Percentiles rank a stretch among this genome's conserved stretches.
phyloP scores from a whole-genome alignment of 53 echinoderm and acorn worm genomes.

The Antedon mediterranea region DNA sequence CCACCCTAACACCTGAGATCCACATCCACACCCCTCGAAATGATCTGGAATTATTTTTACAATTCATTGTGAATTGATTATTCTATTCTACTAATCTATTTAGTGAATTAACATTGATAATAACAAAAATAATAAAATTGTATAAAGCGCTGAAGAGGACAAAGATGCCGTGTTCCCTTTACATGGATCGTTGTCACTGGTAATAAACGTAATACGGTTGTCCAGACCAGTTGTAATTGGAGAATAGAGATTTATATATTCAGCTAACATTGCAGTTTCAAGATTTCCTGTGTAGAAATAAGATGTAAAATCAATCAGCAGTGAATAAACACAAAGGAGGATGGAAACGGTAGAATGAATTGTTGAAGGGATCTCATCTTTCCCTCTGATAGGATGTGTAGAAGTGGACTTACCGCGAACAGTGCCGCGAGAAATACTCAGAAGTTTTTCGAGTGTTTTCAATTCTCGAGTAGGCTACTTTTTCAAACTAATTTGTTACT shows the following conservation, averaged over 20 bases:
- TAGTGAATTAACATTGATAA: neutral
- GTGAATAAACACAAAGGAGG: neutral
- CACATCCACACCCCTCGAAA: too few species aligned
- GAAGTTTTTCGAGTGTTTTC: too few species aligned
- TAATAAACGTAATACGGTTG: constrained; percentile 33
- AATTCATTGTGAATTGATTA: too few species aligned
- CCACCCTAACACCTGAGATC: neutral
- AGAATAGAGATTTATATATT: constrained; percentile 28
- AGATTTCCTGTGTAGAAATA: constrained; percentile 37
- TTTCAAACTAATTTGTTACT: too few species aligned
- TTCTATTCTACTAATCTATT: neutral
- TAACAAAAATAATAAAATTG: neutral
- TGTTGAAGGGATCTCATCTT: neutral
- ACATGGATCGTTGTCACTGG: constrained; percentile 1
- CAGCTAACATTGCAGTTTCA: constrained; percentile 38
- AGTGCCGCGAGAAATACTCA: too few species aligned
- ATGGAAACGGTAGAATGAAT: neutral
- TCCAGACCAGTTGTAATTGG: constrained; percentile 49
- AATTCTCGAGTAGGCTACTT: too few species aligned
- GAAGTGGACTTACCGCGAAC: too few species aligned
- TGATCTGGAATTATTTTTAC: too few species aligned
- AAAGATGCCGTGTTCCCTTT: neutral
- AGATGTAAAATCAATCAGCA: neutral
- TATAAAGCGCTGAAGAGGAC: neutral
- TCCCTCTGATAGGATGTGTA: too few species aligned